A percentile compares a stretch with the other conserved stretches of the same genome.
These are phyloP conservation scores for Glyptemys insculpta DNA, from an alignment of 2,797 vertebrate genomes.

Conservation along the genomic window DNA sequence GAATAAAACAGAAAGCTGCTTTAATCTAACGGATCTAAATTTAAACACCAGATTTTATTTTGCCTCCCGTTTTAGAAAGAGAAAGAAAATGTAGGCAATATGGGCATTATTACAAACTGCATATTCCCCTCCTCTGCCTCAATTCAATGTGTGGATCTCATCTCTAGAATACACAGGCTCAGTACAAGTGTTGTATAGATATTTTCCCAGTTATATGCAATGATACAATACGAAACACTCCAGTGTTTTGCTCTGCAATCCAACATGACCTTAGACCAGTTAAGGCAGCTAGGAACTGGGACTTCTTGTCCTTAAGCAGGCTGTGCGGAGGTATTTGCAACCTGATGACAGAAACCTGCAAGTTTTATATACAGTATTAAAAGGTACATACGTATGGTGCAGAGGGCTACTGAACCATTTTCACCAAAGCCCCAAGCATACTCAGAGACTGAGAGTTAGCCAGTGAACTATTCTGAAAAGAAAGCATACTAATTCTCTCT, in stretches of 20 bases:
- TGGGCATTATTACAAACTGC: not conserved
- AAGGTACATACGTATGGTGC: not conserved
- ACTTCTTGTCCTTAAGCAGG: not conserved
- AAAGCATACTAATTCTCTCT: not conserved
- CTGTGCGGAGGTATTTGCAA: not conserved
- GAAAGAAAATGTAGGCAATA: not conserved
- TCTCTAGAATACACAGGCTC: not conserved
- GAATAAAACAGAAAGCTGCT: not conserved
- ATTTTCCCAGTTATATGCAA: not conserved
- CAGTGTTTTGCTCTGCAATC: not conserved
- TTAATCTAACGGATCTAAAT: not conserved
- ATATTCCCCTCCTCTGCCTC: not conserved
- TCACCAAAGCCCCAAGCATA: not conserved
- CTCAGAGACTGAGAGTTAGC: not conserved
- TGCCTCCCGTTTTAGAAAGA: not conserved
- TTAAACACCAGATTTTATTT: not conserved
- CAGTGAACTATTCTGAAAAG: not conserved
- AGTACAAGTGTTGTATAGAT: not conserved
- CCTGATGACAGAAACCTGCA: not conserved
- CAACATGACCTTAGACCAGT: not conserved
- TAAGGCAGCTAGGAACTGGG: not conserved
- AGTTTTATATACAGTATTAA: not conserved
- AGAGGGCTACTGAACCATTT: not conserved
- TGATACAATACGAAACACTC: fast-evolving
- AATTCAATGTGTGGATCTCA: not conserved